Base-by-base conservation (phyloP, 2,888 invertebrate species). In the Platycnemis pennipes region DNA sequence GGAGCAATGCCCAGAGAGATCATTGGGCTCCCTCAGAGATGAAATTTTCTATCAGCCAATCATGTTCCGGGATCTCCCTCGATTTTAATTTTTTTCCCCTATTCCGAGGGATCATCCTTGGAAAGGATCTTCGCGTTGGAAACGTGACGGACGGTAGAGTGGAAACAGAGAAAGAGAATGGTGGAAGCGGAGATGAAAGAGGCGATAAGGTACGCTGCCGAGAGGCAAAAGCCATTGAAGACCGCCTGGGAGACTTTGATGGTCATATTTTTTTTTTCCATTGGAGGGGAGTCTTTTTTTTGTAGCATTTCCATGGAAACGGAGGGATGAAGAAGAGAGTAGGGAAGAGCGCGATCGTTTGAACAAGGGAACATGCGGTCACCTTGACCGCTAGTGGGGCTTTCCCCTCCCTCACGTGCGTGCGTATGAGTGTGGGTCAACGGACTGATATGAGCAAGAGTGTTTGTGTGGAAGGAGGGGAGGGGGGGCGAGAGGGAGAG, bases 381-480 rank as follows among this genome's bases (percentile, higher is more conserved):
- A 77, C 77, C 77, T 77, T 77, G 77, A 77, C 77, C 77, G 77
- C 77, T 37, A 37, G 77, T 13, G 63, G 19, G 26, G 26, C 63
- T n/a, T 4, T 37, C 26, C 37, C 26, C 77, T 37, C 37, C 37
- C 11, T 77, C 77, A 11, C 31, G 5, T 26, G 63, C 37, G 31
- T 31, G 37, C 16, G 77, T 77, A 16, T 77, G 77, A 37, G 77
- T 77, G 11, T 77, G 77, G 77, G 77, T 77, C 77, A 77, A 77
- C 37, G 77, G 31, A 77, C 77, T 77, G 77, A 77, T 77, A 77
- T 77, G 77, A 37, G 77, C 31, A 77, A 77, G 77, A 37, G 77
- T 16, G 37, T 77, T 31, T 37, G 31, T 77, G 8, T 8, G 0
- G 31, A 37, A 37, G 8, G 11, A 22, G 31, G 8, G 69, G 31